These are phyloP conservation scores for Tenthredo distinguenda DNA, from an alignment of 2,888 invertebrate genomes.

Conservation along the genomic window DNA sequence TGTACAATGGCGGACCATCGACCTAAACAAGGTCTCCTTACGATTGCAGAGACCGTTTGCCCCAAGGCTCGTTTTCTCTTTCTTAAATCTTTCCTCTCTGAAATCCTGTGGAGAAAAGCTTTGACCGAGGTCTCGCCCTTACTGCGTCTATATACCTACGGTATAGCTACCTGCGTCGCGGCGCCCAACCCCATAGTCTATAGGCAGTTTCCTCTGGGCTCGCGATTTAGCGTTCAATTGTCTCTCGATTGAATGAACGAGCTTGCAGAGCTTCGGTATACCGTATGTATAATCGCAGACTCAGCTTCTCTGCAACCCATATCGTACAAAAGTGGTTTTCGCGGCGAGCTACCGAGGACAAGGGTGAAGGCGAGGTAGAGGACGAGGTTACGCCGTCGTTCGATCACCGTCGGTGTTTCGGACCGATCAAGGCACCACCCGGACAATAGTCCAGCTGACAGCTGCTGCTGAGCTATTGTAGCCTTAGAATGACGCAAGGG, in stretches of 20 bases:
- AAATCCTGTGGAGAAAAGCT: slow-evolving; percentile 17
- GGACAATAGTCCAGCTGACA: slow-evolving; percentile 48
- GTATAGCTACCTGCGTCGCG: neutral
- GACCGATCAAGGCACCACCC: slow-evolving; percentile 41
- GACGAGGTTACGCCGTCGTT: slow-evolving; percentile 38
- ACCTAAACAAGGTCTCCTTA: slow-evolving; percentile 15
- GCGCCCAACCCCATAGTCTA: neutral
- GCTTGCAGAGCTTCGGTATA: slow-evolving; percentile 26
- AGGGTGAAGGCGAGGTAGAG: neutral
- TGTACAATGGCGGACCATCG: neutral
- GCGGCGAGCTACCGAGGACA: neutral
- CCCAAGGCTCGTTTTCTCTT: slow-evolving; percentile 1
- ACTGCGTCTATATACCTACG: neutral
- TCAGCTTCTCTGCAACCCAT: slow-evolving; percentile 13
- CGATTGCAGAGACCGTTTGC: neutral
- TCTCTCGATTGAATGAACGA: slow-evolving; percentile 66
- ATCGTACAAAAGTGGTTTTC: slow-evolving; percentile 47
- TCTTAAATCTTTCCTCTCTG: slow-evolving; percentile 14
- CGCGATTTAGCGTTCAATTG: slow-evolving; percentile 69
- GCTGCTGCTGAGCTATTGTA: slow-evolving; percentile 41
- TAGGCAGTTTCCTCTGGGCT: slow-evolving; percentile 62
- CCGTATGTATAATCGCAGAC: slow-evolving; percentile 21
- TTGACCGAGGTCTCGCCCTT: slow-evolving; percentile 8
- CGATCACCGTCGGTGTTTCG: slow-evolving; percentile 48
- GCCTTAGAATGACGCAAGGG: slow-evolving; percentile 23